Evolutionary conservation across 2,113 vertebrate species (phyloP).

Genomic region (Passerina amoena): DNA sequence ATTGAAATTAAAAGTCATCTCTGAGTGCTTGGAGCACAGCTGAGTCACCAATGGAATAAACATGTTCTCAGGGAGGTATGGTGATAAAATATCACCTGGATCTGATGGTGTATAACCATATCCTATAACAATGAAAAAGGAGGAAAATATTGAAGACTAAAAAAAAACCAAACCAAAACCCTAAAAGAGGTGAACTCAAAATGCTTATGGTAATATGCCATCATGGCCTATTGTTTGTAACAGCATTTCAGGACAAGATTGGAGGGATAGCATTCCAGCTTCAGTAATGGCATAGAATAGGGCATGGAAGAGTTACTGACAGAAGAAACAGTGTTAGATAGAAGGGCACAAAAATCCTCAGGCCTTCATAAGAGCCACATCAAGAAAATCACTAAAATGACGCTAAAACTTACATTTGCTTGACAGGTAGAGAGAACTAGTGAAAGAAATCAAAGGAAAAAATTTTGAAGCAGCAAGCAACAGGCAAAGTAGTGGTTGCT

Average conservation of each 20-base stretch:
- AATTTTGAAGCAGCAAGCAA: background rate
- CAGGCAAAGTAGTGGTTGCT: background rate
- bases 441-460: background rate
- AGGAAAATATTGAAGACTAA: background rate
- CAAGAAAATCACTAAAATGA: background rate
- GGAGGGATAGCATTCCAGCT: background rate
- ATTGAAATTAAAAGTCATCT: background rate
- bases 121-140: background rate
- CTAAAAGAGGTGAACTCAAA: background rate
- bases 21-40: background rate
- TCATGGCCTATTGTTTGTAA: background rate
- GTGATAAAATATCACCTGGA: background rate
- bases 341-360: background rate
- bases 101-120: background rate
- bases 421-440: background rate
- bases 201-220: background rate
- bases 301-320: background rate
- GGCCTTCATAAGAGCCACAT: background rate
- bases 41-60: background rate
- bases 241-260: background rate
- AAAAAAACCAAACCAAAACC: background rate
- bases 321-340: background rate
- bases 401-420: background rate
- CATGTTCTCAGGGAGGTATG: background rate
- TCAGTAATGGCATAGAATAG: background rate